phyloP scores from a whole-genome alignment of 2,113 vertebrate genomes.

The Pithys albifrons region DNA sequence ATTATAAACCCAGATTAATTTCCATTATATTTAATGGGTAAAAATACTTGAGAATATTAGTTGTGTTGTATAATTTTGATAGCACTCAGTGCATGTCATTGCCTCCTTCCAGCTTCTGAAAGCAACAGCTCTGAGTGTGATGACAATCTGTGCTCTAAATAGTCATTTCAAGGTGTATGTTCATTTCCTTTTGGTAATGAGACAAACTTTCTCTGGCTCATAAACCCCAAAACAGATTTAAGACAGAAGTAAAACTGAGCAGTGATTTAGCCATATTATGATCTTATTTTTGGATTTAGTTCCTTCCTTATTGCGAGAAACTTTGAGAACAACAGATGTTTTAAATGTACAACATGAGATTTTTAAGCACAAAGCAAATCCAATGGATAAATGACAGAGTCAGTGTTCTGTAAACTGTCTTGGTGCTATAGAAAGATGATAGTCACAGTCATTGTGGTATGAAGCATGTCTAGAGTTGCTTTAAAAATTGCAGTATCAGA shows the following conservation, averaged over 20 bases:
- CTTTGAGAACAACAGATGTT: slow-evolving; percentile 19
- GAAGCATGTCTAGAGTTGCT: neutral
- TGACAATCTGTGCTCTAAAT: slow-evolving; percentile 44
- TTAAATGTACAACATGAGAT: slow-evolving; percentile 15
- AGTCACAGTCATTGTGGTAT: neutral
- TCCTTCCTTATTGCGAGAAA: neutral
- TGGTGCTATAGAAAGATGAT: neutral
- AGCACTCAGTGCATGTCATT: neutral
- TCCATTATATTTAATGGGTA: neutral
- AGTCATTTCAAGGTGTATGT: slow-evolving; percentile 33
- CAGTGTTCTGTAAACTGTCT: neutral
- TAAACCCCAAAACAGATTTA: slow-evolving; percentile 66
- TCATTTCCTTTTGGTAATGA: slow-evolving; percentile 64
- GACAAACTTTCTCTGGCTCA: slow-evolving; percentile 67
- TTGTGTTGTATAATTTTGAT: neutral
- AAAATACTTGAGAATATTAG: neutral
- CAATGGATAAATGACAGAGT: neutral
- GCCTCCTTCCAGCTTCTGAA: neutral
- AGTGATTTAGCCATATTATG: slow-evolving; percentile 28
- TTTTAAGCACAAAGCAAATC: neutral
- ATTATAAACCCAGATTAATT: neutral
- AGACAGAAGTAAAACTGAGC: slow-evolving; percentile 16
- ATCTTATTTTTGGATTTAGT: neutral
- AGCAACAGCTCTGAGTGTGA: neutral
- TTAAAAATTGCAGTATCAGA: neutral